A percentile compares a stretch with the other conserved stretches of the same genome.
phyloP scores from a whole-genome alignment of 2,888 invertebrate genomes.

The Campoplex capitator region DNA sequence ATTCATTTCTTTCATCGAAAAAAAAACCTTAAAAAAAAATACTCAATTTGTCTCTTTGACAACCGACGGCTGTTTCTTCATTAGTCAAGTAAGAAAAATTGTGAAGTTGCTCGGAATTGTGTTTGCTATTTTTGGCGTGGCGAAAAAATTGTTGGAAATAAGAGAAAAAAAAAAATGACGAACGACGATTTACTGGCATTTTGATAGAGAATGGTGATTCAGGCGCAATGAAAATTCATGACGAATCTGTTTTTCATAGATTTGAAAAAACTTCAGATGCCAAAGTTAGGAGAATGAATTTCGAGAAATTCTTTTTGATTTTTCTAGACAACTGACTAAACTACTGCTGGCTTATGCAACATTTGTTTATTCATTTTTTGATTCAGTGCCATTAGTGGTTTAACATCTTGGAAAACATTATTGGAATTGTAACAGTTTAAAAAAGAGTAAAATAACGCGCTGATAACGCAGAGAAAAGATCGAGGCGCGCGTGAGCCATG shows the following conservation, averaged over 20 bases:
- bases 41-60: slow-evolving; percentile 8
- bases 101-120: neutral
- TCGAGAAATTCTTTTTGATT: neutral
- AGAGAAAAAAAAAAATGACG: neutral
- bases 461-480: slow-evolving; percentile 46
- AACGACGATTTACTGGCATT: neutral
- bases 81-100: neutral
- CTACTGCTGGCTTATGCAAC: neutral
- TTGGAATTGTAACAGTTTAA: neutral
- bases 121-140: neutral
- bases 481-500: slow-evolving; percentile 67
- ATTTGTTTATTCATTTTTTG: neutral
- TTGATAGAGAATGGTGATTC: neutral
- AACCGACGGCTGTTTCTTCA: slow-evolving; percentile 6
- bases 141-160: neutral
- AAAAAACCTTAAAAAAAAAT: slow-evolving; percentile 11
- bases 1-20: neutral
- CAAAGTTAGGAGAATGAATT: neutral
- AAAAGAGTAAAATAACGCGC: slow-evolving; percentile 54
- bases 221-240: neutral
- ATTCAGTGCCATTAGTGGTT: neutral
- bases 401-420: neutral
- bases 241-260: slow-evolving; percentile 5
- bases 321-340: neutral
- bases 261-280: slow-evolving; percentile 1